These are phyloP conservation scores for Lissocephala sabroskyi DNA, from an alignment of 2,888 invertebrate species.

Conservation along the genomic window DNA sequence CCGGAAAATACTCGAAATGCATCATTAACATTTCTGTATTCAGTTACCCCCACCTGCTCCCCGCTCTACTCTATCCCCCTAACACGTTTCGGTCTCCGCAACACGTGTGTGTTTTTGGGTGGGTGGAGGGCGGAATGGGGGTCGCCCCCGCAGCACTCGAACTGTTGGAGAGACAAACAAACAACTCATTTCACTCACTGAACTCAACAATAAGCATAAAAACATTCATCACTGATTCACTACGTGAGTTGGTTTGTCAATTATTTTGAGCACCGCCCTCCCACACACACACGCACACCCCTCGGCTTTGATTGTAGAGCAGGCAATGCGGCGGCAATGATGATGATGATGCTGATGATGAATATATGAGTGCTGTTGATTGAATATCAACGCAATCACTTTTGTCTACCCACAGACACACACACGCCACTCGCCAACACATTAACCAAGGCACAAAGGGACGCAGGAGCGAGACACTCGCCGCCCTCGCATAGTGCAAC, in stretches of 20 bases:
- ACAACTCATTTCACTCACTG: conserved; percentile 64
- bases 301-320: neutral
- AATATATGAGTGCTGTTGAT: conserved; percentile 58
- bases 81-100: too few relatives aligned
- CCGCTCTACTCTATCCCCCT: too few relatives aligned
- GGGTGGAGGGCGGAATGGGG: neutral
- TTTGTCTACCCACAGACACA: neutral
- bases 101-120: too few relatives aligned
- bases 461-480: too few relatives aligned
- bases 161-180: conserved; percentile 36
- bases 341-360: conserved; percentile 32
- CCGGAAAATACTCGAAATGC: too few relatives aligned
- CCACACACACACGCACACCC: neutral
- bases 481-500: conserved; percentile 19
- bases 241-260: conserved; percentile 59
- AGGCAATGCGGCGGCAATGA: conserved; percentile 3
- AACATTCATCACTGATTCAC: conserved; percentile 64
- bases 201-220: conserved; percentile 67
- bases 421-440: neutral
- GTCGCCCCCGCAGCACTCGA: too few relatives aligned
- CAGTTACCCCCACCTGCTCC: too few relatives aligned
- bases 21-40: too few relatives aligned
- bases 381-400: conserved; percentile 51
- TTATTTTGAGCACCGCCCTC: conserved; percentile 26
- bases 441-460: conserved; percentile 16